Evolutionary conservation across 1,140 invertebrate genomes (phyloP), one percentile per base, ranked within the genome.

Genomic region (Andricus grossulariae): DNA sequence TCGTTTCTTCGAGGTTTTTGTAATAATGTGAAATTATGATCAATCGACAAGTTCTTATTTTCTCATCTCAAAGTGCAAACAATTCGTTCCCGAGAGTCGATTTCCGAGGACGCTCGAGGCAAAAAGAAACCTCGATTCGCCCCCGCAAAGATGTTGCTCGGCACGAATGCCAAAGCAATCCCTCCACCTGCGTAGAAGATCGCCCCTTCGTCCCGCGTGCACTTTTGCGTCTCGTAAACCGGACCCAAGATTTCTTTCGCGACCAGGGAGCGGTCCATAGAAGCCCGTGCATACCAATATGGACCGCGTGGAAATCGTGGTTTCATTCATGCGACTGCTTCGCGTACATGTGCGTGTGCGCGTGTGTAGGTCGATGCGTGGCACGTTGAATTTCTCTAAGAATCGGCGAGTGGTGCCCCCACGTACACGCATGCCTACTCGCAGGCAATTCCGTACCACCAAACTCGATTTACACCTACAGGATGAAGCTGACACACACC

Each of bases 291-390:
- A 81, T 84, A 82, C 76, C 82, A 79, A 86, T 86, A 82, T 86
- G 81, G 83, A 80, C 86, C 83, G 87, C 85, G 85, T 84, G 85
- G 84, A 85, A 86, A 85, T 86, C 81, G 83, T 80, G 86, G 83
- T 88, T 88, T 88, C 88, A 90, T 90, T 89, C 88, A 89, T 90
- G 84, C 85, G 83, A 81, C 82, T 82, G 79, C 72, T 74, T 82
- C 81, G 80, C 76, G 76, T 75, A 75, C 75, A 82, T 81, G 83
- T 86, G 81, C 83, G 80, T 82, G 76, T 66, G 49, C 51, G 19
- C 50, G 19, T 74, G 72, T 57, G 70, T 51, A n/a, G 50, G 60
- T 66, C 60, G 60, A 66, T 66, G 60, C 60, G 60, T 66, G 60
- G 60, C 60, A 66, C 57, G 57, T 39, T 66, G 25, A 66, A 66